phyloP scores from a whole-genome alignment of 2,888 invertebrate species.

The Argyra leucocephala region DNA sequence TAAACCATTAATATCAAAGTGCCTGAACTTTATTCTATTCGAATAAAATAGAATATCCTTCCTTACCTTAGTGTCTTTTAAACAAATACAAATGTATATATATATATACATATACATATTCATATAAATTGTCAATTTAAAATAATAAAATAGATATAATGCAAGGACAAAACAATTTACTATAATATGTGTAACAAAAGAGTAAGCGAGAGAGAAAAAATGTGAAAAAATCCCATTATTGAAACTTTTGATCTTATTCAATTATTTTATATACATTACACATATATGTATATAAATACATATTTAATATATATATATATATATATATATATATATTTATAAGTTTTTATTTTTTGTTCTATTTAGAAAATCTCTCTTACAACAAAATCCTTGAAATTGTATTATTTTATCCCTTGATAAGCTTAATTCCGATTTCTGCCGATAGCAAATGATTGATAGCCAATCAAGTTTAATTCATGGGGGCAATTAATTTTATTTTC shows the following conservation, averaged over 20 bases:
- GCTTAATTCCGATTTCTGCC: not conserved
- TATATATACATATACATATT: too few relatives aligned
- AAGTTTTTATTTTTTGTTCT: not conserved
- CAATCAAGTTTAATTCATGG: conserved; percentile 1
- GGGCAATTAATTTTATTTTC: conserved; percentile 5
- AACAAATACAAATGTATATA: too few relatives aligned
- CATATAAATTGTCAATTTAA: too few relatives aligned
- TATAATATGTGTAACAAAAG: too few relatives aligned
- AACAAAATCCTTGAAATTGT: not conserved
- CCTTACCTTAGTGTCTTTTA: not conserved
- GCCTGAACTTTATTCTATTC: not conserved
- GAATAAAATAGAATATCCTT: not conserved
- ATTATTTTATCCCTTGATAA: conserved; percentile 1
- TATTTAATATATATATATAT: too few relatives aligned
- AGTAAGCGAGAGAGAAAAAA: not conserved
- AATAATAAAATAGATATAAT: too few relatives aligned
- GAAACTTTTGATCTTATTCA: not conserved
- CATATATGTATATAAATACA: too few relatives aligned
- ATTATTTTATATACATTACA: too few relatives aligned
- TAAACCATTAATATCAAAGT: not conserved
- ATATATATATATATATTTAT: too few relatives aligned
- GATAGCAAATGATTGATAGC: conserved; percentile 6
- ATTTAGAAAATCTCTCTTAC: not conserved
- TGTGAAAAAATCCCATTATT: not conserved
- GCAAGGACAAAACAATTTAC: too few relatives aligned